Evolutionary conservation across 1,140 invertebrate genomes (phyloP).

Genomic region (Halyomorpha halys): DNA sequence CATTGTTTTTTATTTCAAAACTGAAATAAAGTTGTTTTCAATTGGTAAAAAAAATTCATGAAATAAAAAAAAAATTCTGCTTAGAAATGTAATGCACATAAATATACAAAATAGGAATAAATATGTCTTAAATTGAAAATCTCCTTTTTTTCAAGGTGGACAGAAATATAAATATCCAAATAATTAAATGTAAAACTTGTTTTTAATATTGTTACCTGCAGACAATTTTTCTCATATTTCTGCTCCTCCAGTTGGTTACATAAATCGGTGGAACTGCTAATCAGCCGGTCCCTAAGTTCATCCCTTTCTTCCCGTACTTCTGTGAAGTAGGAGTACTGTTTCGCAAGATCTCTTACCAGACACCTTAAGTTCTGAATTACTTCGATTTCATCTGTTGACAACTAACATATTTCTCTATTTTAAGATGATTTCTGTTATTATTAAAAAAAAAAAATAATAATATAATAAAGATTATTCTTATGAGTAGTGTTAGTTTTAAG

Average conservation of each 20-base stretch:
- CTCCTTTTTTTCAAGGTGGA: too few species aligned
- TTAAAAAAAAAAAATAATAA: background rate
- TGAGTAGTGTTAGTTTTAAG: too few species aligned
- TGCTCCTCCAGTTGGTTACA: background rate
- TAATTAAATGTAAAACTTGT: too few species aligned
- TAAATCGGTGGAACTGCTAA: background rate
- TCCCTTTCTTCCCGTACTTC: slow-evolving; percentile 2
- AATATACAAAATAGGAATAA: too few species aligned
- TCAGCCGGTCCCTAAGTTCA: background rate
- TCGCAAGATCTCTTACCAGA: slow-evolving; percentile 6
- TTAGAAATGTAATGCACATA: too few species aligned
- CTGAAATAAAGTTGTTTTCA: too few species aligned
- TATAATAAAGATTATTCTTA: background rate
- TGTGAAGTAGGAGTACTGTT: background rate
- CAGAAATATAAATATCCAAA: too few species aligned
- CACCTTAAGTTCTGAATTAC: slow-evolving; percentile 6
- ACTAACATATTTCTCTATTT: background rate
- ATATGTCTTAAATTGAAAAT: too few species aligned
- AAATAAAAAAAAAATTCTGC: too few species aligned
- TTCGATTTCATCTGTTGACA: slow-evolving; percentile 1
- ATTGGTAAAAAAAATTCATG: too few species aligned
- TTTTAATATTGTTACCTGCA: background rate
- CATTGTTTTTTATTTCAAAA: too few species aligned
- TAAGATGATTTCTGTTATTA: background rate
- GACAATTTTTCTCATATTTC: slow-evolving; percentile 1